Percentiles rank a stretch among this genome's conserved stretches.
Conservation (phyloP, 30 jellyfish, hydroid and myxozoan genomes). For the Aurelia sp. region DNA sequence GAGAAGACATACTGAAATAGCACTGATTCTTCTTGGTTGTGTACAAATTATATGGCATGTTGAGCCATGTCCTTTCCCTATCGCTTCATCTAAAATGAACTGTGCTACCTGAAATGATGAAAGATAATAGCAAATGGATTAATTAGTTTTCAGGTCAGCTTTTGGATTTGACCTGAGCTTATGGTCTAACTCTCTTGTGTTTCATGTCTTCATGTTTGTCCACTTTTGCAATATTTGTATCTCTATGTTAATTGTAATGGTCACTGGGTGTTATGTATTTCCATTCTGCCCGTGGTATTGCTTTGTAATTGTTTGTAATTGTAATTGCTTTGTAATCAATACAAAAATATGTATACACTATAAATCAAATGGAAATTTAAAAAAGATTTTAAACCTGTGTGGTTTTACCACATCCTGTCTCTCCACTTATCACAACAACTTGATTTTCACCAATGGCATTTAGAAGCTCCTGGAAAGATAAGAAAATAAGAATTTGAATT, state of each 20-base stretch:
- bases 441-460: constrained; percentile 55
- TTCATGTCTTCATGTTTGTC: too few relatives aligned
- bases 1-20: constrained; percentile 75
- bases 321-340: too few relatives aligned
- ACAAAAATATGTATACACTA: too few relatives aligned
- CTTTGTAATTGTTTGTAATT: too few relatives aligned
- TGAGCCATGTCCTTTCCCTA: constrained; percentile 62
- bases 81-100: constrained; percentile 81
- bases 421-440: constrained; percentile 81
- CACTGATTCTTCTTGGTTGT: constrained; percentile 96
- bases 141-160: too few relatives aligned
- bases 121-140: neutral
- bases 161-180: too few relatives aligned
- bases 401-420: constrained; percentile 95
- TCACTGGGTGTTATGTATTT: too few relatives aligned
- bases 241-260: too few relatives aligned
- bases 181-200: too few relatives aligned
- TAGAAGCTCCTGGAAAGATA: constrained; percentile 45
- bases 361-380: neutral
- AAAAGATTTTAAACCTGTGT: constrained; percentile 66
- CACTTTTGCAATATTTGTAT: too few relatives aligned
- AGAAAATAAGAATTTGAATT: neutral
- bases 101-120: constrained; percentile 80
- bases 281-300: too few relatives aligned
- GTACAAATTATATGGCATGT: constrained; percentile 87